Evolutionary conservation across 2,797 vertebrate genomes (phyloP).

Genomic region (Megalops cyprinoides): DNA sequence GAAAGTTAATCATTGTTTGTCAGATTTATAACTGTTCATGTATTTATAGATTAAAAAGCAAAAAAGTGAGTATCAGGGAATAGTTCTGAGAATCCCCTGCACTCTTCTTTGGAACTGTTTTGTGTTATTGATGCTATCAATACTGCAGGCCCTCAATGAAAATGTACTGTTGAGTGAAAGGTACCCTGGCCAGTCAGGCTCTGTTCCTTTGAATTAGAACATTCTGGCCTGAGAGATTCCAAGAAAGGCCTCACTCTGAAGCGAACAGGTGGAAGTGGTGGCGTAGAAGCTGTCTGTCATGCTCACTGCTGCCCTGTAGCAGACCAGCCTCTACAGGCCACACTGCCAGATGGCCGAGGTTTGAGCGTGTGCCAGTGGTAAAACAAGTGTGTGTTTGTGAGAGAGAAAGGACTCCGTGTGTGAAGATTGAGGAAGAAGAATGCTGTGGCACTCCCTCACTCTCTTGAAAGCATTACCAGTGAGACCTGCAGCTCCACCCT

Average conservation of each 20-base stretch:
- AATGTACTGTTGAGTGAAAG: neutral
- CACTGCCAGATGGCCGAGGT: neutral
- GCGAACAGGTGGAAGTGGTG: neutral
- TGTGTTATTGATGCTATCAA: neutral
- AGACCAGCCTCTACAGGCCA: constrained; percentile 7
- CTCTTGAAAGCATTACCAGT: neutral
- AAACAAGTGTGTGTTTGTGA: constrained; percentile 15
- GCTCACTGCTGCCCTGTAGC: neutral
- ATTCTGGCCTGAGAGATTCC: neutral
- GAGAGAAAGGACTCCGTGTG: constrained; percentile 25
- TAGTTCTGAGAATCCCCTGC: too few relatives aligned
- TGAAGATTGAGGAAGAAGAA: neutral
- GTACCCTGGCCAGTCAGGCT: neutral
- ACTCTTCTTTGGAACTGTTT: too few relatives aligned
- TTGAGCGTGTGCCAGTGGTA: too few relatives aligned
- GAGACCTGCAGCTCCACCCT: too few relatives aligned
- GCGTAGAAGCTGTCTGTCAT: neutral
- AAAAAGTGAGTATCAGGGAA: too few relatives aligned
- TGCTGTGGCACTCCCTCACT: neutral
- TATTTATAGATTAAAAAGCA: too few relatives aligned
- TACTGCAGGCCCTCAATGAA: neutral
- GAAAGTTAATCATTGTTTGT: too few relatives aligned
- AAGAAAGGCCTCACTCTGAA: neutral
- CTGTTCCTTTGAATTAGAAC: neutral
- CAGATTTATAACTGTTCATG: too few relatives aligned